phyloP scores from a whole-genome alignment of 2,888 invertebrate genomes.

The Orthosia incerta region DNA sequence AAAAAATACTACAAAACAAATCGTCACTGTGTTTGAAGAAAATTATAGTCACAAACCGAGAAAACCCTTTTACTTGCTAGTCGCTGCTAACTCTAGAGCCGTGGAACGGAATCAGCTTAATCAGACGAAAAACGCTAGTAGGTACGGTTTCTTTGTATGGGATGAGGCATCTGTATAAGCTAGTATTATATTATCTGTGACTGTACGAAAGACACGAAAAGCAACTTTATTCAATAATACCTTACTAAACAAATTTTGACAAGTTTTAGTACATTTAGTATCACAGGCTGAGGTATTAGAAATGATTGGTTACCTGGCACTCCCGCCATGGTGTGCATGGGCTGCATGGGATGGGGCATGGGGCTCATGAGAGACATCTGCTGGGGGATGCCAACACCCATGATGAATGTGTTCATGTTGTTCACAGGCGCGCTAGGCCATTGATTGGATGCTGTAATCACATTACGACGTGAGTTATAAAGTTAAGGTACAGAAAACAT shows the following conservation, averaged over 20 bases:
- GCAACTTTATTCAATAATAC: not conserved
- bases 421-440: constrained; percentile 63
- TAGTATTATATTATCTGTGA: no score
- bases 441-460: constrained; percentile 55
- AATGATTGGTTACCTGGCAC: constrained; percentile 69
- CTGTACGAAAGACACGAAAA: not conserved
- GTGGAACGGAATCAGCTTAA: no score
- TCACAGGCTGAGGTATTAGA: not conserved
- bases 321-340: constrained; percentile 68
- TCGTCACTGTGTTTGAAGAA: no score
- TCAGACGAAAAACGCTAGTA: no score
- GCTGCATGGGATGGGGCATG: constrained; percentile 51
- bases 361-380: constrained; percentile 76
- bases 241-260: not conserved
- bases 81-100: no score
- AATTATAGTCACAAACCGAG: no score
- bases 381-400: constrained; percentile 74
- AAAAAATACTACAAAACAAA: no score
- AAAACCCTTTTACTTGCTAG: no score
- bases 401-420: constrained; percentile 71
- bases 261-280: not conserved
- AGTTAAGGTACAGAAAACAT: not conserved
- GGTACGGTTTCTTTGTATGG: no score
- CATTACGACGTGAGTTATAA: not conserved
- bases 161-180: no score